Evolutionary conservation across 2,888 invertebrate species (phyloP).

Genomic region (Zhuqinia jingwanae): DNA sequence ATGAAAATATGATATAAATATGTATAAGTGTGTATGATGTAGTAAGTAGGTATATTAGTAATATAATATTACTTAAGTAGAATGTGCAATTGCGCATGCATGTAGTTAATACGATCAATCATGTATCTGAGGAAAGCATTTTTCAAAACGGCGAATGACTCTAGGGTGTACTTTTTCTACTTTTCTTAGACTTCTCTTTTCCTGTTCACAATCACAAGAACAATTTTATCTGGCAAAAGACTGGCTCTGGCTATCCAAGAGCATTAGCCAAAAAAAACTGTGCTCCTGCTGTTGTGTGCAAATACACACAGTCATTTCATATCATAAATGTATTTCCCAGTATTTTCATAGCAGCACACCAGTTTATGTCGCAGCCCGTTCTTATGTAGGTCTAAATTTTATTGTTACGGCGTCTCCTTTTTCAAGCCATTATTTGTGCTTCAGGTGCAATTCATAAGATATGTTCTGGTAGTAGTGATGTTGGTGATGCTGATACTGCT

Average conservation of each 20-base stretch:
- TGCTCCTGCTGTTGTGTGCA: not conserved
- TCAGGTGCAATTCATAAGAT: constrained; percentile 68
- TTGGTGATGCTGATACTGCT: not conserved
- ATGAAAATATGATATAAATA: no score
- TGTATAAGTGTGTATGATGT: not conserved
- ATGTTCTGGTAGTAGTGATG: constrained; percentile 37
- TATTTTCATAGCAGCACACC: no score
- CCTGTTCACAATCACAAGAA: not conserved
- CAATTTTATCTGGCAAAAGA: constrained; percentile 32
- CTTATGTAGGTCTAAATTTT: constrained; percentile 35
- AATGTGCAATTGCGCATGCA: not conserved
- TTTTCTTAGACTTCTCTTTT: not conserved
- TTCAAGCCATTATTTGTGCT: constrained; percentile 60
- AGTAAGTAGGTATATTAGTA: not conserved
- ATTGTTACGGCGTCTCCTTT: constrained; percentile 57
- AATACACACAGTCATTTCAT: no score
- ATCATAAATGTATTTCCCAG: no score
- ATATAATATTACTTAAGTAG: no score
- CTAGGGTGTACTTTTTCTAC: constrained; percentile 21
- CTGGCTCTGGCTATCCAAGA: not conserved
- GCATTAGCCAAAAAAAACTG: not conserved
- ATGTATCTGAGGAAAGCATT: constrained; percentile 40
- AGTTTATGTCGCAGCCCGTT: no score
- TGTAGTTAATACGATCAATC: constrained; percentile 38
- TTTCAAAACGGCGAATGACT: constrained; percentile 37